Evolutionary conservation across 1,140 invertebrate genomes (phyloP).

Genomic region (Bombus turneri): DNA sequence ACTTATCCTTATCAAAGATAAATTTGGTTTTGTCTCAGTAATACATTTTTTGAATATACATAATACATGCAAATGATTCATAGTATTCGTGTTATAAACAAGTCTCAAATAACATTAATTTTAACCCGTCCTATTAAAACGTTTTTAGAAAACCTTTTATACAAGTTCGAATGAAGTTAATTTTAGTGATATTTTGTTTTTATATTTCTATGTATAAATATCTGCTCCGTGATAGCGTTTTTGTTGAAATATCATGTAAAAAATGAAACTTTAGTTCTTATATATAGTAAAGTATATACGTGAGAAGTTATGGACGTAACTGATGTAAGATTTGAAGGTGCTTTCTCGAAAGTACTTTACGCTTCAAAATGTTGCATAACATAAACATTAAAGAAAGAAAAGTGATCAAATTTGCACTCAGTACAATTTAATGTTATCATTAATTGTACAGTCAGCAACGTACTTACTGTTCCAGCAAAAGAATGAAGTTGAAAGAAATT

Average conservation of each 20-base stretch:
- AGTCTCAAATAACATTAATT: conserved; percentile 65
- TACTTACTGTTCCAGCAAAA: conserved; percentile 75
- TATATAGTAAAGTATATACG: conserved; percentile 71
- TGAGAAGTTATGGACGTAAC: conserved; percentile 71
- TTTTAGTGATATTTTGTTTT: conserved; percentile 78
- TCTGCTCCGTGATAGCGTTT: conserved; percentile 78
- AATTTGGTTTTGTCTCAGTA: conserved; percentile 41
- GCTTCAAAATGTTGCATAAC: conserved; percentile 62
- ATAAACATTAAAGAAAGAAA: conserved; percentile 37
- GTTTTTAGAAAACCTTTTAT: conserved; percentile 75
- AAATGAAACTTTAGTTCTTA: conserved; percentile 68
- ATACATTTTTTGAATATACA: conserved; percentile 41
- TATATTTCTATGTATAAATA: conserved; percentile 81
- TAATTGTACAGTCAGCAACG: conserved; percentile 75
- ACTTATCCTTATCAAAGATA: conserved; percentile 49
- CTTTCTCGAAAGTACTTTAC: conserved; percentile 46
- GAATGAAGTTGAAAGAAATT: not conserved
- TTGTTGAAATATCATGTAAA: conserved; percentile 82
- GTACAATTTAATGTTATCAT: conserved; percentile 78
- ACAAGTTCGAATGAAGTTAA: conserved; percentile 74
- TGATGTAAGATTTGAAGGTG: conserved; percentile 60
- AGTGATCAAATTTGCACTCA: conserved; percentile 75
- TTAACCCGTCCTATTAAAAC: conserved; percentile 75
- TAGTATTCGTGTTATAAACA: conserved; percentile 43
- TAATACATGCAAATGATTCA: conserved; percentile 49